Base-by-base conservation (phyloP, 2,797 vertebrate genomes). In the Sebastes umbrosus region DNA sequence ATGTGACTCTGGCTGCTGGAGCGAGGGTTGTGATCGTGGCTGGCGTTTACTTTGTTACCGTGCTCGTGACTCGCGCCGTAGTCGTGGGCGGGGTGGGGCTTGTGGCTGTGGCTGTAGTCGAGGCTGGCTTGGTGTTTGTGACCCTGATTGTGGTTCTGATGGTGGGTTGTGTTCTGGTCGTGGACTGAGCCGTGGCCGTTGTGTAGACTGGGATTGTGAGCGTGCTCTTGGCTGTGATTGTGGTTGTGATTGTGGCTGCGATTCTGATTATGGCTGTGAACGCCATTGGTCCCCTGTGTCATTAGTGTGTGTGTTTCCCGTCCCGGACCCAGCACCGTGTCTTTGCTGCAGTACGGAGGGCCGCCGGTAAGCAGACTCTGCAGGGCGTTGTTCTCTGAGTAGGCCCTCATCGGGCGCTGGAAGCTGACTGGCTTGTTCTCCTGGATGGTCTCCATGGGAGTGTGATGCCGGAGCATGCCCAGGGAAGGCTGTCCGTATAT, bases 391-490 rank as follows among this genome's bases (percentile, higher is more conserved):
- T 96, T 97, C 93, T 97, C 96, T 69, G 98, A 98, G 94, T 98
- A 98, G 72, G 96, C 93, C 84, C 95, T 92, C 57, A 95, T 96
- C 78, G 97, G 96, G 91, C 96, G 97, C 93, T 97, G 97, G 92
- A 98, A 99, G 86, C 96, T 98, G 83, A 96, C 94, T 87, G 97
- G 97, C 95, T 98, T 99, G 92, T 99, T 99, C 96, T 99, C 98
- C 94, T 99, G 98, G 93, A 99, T 99, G 86, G 98, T 98, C 95
- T 99, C 97, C 98, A 99, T 99, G 90, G 97, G 97, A 1, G 97
- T 96, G 94, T 98, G 98, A 84, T 97, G 98, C 73, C 97, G 95
- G 59, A 98, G 94, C 87, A 98, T 97, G 62, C 96, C 96, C 92
- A 99, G 95, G 69, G 97, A 96, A 0, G 97, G 95, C 0, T 97